Base-by-base conservation (phyloP, 2,888 invertebrate genomes). In the Colostygia pectinataria region DNA sequence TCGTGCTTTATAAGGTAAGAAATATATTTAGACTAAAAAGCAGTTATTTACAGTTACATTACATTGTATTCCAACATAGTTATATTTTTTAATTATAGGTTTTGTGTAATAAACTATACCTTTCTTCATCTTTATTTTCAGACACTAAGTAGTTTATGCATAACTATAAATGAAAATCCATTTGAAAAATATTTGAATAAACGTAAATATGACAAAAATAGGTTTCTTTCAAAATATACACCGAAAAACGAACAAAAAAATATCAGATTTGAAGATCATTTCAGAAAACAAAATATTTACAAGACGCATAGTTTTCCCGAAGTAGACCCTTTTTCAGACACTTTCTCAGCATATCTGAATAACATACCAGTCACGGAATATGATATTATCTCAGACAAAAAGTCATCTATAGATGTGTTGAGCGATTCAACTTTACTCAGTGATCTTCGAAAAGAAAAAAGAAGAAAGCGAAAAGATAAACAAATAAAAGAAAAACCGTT, bases 241-340 rank as follows among this genome's bases (percentile, higher is more conserved):
- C 20, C 2, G 27, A n/a, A 9, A 34, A 15, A 39, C 7, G 15
- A 8, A n/a, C 18, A 23, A 32, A 57, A 54, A 39, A 55, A 7
- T 12, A 60, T 29, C 59, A 61, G 28, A 53, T 42, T 9, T 49
- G 45, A n/a, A 41, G 31, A 36, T 38, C 42, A 28, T n/a, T n/a
- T n/a, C n/a, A n/a, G n/a, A 59, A 56, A 24, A 9, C 34, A 56
- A 36, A 51, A 56, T 4, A 41, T 72, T 29, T 54, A 40, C 20
- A 63, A 68, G 47, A 42, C 38, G 0, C 70, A 58, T n/a, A 68
- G 71, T 46, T 80, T 82, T 54, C 79, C 80, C n/a, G 71, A 80
- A 48, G 64, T 61, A 4, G 73, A 81, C 51, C 75, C 71, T 57
- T 68, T 75, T 2, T 25, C 59, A 20, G 58, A 65, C 4, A 52